Percentiles rank a stretch among this genome's conserved stretches.
phyloP scores from a whole-genome alignment of 1,140 invertebrate genomes.

The Platorchestia sp. region DNA sequence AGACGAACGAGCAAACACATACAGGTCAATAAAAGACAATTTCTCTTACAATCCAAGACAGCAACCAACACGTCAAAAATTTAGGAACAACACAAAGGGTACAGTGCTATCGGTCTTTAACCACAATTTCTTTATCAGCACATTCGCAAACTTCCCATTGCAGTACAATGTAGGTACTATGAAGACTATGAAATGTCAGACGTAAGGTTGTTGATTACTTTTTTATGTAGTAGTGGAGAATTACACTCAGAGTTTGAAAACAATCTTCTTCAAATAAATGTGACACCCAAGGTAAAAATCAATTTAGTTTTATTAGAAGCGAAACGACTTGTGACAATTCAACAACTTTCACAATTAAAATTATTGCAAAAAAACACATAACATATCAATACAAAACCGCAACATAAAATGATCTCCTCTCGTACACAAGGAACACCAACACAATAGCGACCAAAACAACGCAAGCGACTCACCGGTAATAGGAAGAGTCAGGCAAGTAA shows the following conservation, averaged over 20 bases:
- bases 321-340: not conserved
- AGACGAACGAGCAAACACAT: not conserved
- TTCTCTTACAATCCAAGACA: not conserved
- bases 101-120: not conserved
- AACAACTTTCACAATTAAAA: not conserved
- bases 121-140: not conserved
- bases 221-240: no score
- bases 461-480: constrained; percentile 28
- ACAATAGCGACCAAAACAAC: not conserved
- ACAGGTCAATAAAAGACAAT: not conserved
- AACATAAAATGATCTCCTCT: not conserved
- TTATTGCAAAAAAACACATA: not conserved
- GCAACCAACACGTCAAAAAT: not conserved
- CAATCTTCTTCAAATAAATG: not conserved
- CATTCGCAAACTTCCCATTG: no score
- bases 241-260: not conserved
- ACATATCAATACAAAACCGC: not conserved
- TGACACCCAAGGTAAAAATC: not conserved
- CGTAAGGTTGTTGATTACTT: no score
- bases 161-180: no score
- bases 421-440: not conserved
- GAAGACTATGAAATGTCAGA: no score
- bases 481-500: constrained; percentile 46
- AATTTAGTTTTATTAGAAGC: not conserved
- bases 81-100: not conserved